Percentiles rank a stretch among this genome's conserved stretches.
Conservation (phyloP, 2,113 vertebrate genomes). For the Amphiprion ocellaris region DNA sequence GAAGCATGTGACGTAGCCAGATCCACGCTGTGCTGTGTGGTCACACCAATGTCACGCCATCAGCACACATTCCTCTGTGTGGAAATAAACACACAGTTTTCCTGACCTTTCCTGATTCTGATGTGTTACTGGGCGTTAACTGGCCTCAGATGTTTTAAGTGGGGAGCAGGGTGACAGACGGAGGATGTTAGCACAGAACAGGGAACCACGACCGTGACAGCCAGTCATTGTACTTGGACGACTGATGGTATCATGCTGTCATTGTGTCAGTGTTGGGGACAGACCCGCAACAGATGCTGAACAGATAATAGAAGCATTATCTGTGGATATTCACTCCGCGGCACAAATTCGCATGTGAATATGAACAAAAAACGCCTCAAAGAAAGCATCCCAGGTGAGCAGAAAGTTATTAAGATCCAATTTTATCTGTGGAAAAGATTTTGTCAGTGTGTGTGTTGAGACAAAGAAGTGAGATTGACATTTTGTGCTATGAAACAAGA, state of each 20-base stretch:
- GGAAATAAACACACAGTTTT: constrained; percentile 14
- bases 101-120: constrained; percentile 5
- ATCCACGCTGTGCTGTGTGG: neutral
- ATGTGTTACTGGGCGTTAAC: constrained; percentile 11
- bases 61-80: neutral
- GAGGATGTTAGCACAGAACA: constrained; percentile 49
- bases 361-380: constrained; percentile 45
- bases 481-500: constrained; percentile 15
- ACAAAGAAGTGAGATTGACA: neutral
- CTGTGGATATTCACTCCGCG: constrained; percentile 27
- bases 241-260: constrained; percentile 56
- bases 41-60: constrained; percentile 9
- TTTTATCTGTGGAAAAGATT: constrained; percentile 13
- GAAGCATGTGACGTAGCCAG: constrained; percentile 10
- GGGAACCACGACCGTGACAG: constrained; percentile 56
- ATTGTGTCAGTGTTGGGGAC: constrained; percentile 63
- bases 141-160: constrained; percentile 10
- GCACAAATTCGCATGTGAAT: constrained; percentile 25
- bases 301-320: constrained; percentile 59
- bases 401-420: constrained; percentile 23
- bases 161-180: constrained; percentile 33
- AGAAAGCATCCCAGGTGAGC: constrained; percentile 58
- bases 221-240: constrained; percentile 65
- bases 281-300: constrained; percentile 67
- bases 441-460: constrained; percentile 13